Conservation (phyloP, 2,888 invertebrate genomes). For the Proisotoma minuta region DNA sequence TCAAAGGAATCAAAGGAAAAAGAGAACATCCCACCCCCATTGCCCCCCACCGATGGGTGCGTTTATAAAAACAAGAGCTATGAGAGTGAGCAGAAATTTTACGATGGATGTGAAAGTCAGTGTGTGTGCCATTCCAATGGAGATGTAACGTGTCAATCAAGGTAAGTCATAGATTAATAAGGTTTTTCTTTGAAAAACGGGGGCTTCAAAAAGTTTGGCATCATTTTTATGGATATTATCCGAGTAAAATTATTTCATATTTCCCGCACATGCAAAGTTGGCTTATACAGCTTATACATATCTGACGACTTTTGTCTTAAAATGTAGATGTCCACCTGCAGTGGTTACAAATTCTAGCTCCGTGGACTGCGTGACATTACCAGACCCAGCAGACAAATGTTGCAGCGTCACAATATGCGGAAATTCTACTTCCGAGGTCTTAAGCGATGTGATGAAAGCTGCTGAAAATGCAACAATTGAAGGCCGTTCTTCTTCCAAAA, state of each 20-base stretch:
- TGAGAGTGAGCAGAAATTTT: conserved; percentile 65
- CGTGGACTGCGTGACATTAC: conserved; percentile 74
- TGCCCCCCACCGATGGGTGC: conserved; percentile 58
- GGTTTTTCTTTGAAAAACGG: not conserved
- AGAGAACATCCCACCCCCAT: conserved; percentile 42
- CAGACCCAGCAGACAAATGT: conserved; percentile 76
- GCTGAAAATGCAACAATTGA: conserved; percentile 17
- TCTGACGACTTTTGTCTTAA: too few relatives aligned
- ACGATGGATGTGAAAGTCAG: conserved; percentile 73
- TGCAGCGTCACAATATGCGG: conserved; percentile 79
- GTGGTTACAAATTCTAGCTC: conserved; percentile 27
- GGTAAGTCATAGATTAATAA: conserved; percentile 52
- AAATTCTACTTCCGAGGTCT: too few relatives aligned
- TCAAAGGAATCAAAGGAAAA: conserved; percentile 36
- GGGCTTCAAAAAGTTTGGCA: not conserved
- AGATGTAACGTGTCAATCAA: conserved; percentile 66
- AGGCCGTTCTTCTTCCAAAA: not conserved
- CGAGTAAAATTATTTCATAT: too few relatives aligned
- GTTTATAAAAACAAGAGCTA: conserved; percentile 66
- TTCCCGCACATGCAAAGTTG: too few relatives aligned
- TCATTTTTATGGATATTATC: not conserved
- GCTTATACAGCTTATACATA: too few relatives aligned
- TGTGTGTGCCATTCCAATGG: conserved; percentile 73
- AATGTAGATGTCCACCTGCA: conserved; percentile 47
- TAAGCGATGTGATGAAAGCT: conserved; percentile 46